Evolutionary conservation across 1,140 invertebrate genomes (phyloP).

Genomic region (Drosophila lacertosa): DNA sequence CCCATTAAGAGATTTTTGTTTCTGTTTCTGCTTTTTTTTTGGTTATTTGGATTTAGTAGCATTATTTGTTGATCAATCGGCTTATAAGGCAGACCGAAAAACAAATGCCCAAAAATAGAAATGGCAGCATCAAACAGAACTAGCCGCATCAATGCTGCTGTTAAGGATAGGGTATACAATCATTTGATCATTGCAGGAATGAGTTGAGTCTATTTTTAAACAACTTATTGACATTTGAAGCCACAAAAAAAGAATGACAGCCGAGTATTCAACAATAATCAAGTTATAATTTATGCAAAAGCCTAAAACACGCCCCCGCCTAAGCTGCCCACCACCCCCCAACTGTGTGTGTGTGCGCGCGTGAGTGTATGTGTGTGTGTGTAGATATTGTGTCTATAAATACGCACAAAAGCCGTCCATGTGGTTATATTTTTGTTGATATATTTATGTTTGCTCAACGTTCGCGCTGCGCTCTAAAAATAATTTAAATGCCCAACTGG

Average conservation of each 20-base stretch:
- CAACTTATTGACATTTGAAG: slow-evolving; percentile 6
- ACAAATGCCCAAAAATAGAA: slow-evolving; percentile 22
- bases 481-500: slow-evolving; percentile 30
- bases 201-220: background rate
- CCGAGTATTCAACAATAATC: slow-evolving; percentile 27
- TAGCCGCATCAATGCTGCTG: too few relatives aligned
- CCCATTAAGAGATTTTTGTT: slow-evolving; percentile 36
- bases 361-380: slow-evolving; percentile 6
- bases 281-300: slow-evolving; percentile 45
- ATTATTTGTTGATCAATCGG: slow-evolving; percentile 35
- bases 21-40: too few relatives aligned
- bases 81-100: slow-evolving; percentile 31
- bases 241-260: too few relatives aligned
- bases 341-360: background rate
- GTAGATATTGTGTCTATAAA: slow-evolving; percentile 29
- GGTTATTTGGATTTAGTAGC: slow-evolving; percentile 25
- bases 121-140: too few relatives aligned
- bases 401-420: slow-evolving; percentile 44
- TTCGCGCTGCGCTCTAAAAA: slow-evolving; percentile 37
- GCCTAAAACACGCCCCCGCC: slow-evolving; percentile 13
- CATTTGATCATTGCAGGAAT: background rate
- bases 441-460: slow-evolving; percentile 18
- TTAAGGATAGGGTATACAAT: too few relatives aligned
- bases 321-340: slow-evolving; percentile 21
- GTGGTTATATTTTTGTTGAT: slow-evolving; percentile 43